Conservation (phyloP, 2,797 vertebrate genomes). For the Sebastes nivosus region DNA sequence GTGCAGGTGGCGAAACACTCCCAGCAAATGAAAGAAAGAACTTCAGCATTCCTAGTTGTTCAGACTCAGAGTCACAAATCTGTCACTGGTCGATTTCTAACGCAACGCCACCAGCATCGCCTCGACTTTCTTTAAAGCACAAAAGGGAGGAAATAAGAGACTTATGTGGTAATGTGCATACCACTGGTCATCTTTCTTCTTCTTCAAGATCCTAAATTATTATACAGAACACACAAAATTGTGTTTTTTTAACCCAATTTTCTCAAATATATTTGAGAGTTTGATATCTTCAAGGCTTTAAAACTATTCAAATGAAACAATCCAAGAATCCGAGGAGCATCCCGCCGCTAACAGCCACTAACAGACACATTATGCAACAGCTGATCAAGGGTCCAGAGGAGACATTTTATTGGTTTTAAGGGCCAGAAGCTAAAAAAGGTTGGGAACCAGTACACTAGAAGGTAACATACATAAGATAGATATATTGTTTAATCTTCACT, state of each 20-base stretch:
- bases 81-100: slow-evolving; percentile 70
- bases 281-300: not conserved
- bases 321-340: not conserved
- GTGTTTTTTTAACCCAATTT: not conserved
- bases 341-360: not conserved
- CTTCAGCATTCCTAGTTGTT: slow-evolving; percentile 8
- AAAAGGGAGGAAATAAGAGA: slow-evolving; percentile 48
- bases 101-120: slow-evolving; percentile 45
- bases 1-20: slow-evolving; percentile 38
- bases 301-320: not conserved
- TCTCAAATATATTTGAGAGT: not conserved
- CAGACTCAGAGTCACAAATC: slow-evolving; percentile 60
- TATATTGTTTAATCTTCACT: not conserved
- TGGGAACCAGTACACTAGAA: not conserved
- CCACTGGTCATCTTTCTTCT: not conserved
- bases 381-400: too few species aligned
- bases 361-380: not conserved
- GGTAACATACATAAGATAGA: not conserved
- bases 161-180: slow-evolving; percentile 3
- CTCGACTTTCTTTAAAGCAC: slow-evolving; percentile 48
- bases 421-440: not conserved
- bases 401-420: not conserved
- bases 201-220: not conserved
- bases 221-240: not conserved
- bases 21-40: not conserved